Evolutionary conservation across 2,888 invertebrate species (phyloP).

Genomic region (Dolichopus griseipennis): DNA sequence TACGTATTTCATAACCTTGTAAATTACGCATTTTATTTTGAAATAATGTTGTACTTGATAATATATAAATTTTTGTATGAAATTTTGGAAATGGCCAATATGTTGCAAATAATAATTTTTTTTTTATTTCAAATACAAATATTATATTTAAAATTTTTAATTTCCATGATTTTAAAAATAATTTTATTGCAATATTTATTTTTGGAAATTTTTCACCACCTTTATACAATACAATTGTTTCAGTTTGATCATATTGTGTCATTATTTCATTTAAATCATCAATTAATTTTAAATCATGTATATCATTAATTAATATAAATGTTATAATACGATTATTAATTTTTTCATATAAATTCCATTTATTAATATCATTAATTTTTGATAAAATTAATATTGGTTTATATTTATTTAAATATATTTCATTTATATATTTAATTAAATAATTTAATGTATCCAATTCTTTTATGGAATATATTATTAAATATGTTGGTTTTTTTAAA

Average conservation of each 20-base stretch:
- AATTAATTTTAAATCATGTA: neutral
- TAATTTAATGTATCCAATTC: neutral
- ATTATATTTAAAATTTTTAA: neutral
- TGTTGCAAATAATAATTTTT: neutral
- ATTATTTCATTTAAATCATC: neutral
- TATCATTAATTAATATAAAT: neutral
- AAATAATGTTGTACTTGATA: neutral
- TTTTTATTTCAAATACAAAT: neutral
- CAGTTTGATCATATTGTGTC: neutral
- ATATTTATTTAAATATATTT: neutral
- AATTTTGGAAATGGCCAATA: conserved; percentile 4
- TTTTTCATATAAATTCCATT: neutral
- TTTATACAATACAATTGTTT: neutral
- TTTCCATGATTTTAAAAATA: neutral
- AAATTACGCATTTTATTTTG: conserved; percentile 7
- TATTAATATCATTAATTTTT: neutral
- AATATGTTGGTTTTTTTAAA: neutral
- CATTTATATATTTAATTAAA: neutral
- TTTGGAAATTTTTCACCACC: neutral
- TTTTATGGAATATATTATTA: neutral
- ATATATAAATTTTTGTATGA: neutral
- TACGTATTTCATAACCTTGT: neutral
- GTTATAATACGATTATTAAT: neutral
- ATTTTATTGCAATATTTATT: neutral
- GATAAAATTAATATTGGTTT: neutral